Conservation (phyloP, 1,140 invertebrate genomes). For the Vollenhovia emeryi region DNA sequence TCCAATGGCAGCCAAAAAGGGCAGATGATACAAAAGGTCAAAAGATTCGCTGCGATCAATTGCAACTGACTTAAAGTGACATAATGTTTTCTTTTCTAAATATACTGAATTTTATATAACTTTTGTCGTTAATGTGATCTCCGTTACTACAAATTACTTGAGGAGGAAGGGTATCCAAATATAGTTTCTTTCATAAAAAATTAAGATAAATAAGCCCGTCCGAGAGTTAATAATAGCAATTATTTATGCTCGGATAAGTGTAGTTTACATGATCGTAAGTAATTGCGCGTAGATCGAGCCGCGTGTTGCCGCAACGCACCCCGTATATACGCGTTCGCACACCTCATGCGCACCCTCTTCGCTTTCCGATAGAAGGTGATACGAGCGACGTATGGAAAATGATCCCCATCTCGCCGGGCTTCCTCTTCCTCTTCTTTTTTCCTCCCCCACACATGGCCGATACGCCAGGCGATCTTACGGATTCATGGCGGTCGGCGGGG, state of each 20-base stretch:
- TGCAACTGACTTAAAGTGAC: neutral
- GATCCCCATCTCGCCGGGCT: conserved; percentile 7
- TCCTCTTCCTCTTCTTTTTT: conserved; percentile 40
- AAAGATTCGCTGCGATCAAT: neutral
- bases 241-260: neutral
- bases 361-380: conserved; percentile 47
- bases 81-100: neutral
- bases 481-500: conserved; percentile 45
- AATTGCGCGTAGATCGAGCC: conserved; percentile 4
- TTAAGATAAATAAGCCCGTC: neutral
- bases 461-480: conserved; percentile 61
- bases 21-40: neutral
- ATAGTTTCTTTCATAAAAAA: neutral
- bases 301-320: conserved; percentile 12
- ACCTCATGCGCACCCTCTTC: neutral
- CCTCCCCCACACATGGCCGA: conserved; percentile 61
- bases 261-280: neutral
- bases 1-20: neutral
- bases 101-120: neutral
- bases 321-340: neutral
- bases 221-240: conserved; percentile 4
- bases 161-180: neutral
- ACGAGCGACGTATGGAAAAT: conserved; percentile 43
- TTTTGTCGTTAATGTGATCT: neutral
- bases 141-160: neutral